These are phyloP conservation scores for Pocota personata DNA, from an alignment of 2,888 invertebrate genomes.

Conservation along the genomic window DNA sequence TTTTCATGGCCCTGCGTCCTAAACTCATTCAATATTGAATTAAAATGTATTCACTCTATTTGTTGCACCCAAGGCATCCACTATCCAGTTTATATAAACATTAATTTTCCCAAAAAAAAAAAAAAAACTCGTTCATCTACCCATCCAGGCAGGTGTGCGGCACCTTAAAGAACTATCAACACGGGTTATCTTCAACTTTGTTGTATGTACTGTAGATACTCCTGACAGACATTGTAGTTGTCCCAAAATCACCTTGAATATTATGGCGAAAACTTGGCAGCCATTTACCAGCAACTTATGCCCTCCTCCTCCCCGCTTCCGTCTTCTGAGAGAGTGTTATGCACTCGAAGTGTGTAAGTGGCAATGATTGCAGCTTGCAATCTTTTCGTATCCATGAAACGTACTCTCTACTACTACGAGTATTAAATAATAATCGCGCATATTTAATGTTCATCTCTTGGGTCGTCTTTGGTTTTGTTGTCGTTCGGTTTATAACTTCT, in stretches of 20 bases:
- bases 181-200: constrained; percentile 3
- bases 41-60: background rate
- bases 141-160: constrained; percentile 11
- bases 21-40: background rate
- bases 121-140: background rate
- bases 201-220: background rate
- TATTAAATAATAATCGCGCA: constrained; percentile 47
- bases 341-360: constrained; percentile 15
- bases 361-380: constrained; percentile 35
- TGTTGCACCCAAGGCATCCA: background rate
- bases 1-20: background rate
- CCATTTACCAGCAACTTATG: background rate
- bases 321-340: constrained; percentile 1
- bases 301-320: background rate
- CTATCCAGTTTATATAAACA: background rate
- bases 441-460: constrained; percentile 30
- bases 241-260: constrained; percentile 14
- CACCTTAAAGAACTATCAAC: constrained; percentile 5
- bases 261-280: constrained; percentile 22
- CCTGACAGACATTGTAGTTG: background rate
- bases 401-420: too few species aligned
- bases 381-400: background rate
- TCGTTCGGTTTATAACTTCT: constrained; percentile 22
- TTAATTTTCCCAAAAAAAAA: background rate
- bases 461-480: constrained; percentile 27